phyloP scores from a whole-genome alignment of 1,140 invertebrate species.

The Charaxes varanes region DNA sequence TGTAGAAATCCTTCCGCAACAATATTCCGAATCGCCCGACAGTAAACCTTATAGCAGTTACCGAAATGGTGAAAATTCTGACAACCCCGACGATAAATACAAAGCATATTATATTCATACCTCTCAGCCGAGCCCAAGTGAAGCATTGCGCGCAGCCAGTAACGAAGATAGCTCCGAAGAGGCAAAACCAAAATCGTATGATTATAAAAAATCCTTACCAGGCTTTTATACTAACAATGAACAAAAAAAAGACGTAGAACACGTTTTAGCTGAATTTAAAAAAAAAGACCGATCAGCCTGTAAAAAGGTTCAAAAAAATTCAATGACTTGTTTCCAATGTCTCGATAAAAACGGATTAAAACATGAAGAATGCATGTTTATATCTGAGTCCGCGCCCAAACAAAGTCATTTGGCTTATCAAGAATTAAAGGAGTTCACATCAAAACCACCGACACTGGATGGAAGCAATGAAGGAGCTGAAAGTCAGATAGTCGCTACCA shows the following conservation, averaged over 20 bases:
- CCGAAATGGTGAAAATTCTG: slow-evolving; percentile 42
- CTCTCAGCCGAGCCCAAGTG: slow-evolving; percentile 48
- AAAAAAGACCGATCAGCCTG: slow-evolving; percentile 81
- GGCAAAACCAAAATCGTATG: slow-evolving; percentile 46
- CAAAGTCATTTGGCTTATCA: slow-evolving; percentile 75
- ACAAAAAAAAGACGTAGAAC: slow-evolving; percentile 78
- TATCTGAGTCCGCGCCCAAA: slow-evolving; percentile 77
- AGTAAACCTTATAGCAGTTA: slow-evolving; percentile 44
- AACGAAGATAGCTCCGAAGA: slow-evolving; percentile 47
- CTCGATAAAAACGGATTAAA: slow-evolving; percentile 78
- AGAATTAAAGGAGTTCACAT: slow-evolving; percentile 72
- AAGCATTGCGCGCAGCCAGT: slow-evolving; percentile 39
- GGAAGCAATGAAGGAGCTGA: slow-evolving; percentile 52
- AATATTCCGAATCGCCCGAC: slow-evolving; percentile 29
- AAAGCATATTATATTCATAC: slow-evolving; percentile 59
- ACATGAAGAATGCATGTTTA: slow-evolving; percentile 85
- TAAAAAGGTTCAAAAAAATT: slow-evolving; percentile 80
- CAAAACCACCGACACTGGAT: slow-evolving; percentile 56
- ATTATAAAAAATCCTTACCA: slow-evolving; percentile 64
- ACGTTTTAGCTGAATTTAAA: slow-evolving; percentile 80
- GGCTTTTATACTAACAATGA: slow-evolving; percentile 68
- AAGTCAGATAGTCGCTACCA: slow-evolving; percentile 61
- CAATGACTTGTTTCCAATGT: slow-evolving; percentile 85
- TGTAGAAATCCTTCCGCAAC: slow-evolving; percentile 35
- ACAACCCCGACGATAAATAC: slow-evolving; percentile 59